Conservation (phyloP, 2,888 invertebrate genomes). For the Diarsia brunnea region DNA sequence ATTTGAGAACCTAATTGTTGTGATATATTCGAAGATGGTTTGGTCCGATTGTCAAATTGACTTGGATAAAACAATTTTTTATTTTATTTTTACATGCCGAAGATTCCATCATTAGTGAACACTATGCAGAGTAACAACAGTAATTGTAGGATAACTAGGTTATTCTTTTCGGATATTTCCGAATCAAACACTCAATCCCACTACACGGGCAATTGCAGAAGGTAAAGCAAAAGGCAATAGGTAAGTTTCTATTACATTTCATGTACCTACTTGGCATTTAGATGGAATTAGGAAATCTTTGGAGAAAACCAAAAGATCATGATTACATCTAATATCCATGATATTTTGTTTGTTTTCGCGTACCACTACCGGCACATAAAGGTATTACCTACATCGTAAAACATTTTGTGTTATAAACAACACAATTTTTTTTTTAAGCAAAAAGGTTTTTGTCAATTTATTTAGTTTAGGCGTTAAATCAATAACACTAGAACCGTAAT, state of each 20-base stretch:
- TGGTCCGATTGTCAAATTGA: neutral
- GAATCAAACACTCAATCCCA: no score
- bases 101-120: neutral
- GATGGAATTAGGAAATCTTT: neutral
- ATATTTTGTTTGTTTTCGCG: neutral
- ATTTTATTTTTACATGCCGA: no score
- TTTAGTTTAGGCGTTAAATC: conserved; percentile 28
- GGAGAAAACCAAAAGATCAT: neutral
- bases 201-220: no score
- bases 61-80: no score
- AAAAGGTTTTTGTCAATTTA: neutral
- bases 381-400: neutral
- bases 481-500: conserved; percentile 32
- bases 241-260: no score
- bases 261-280: neutral
- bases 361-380: neutral
- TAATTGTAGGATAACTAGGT: no score
- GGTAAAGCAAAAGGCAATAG: no score
- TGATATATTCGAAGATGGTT: neutral
- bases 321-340: neutral
- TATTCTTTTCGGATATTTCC: no score
- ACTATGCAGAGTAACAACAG: no score
- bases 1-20: conserved; percentile 2
- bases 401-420: neutral
- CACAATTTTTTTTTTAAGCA: neutral